Conservation (phyloP, 2,888 invertebrate genomes). For the Lepeophtheirus nordmannii region DNA sequence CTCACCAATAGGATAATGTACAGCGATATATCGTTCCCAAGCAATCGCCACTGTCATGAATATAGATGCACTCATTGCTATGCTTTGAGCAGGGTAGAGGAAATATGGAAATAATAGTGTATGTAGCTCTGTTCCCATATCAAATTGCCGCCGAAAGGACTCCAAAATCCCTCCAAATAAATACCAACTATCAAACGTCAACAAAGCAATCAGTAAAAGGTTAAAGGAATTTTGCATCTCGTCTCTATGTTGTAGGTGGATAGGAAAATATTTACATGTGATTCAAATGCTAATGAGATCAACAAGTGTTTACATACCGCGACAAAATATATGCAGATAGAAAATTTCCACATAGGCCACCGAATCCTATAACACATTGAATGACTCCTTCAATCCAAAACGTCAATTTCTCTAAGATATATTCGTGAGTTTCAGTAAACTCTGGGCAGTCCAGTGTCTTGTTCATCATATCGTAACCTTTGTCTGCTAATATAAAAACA, state of each 20-base stretch:
- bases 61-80: conserved; percentile 14
- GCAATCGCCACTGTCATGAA: conserved; percentile 19
- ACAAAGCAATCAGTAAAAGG: conserved; percentile 9
- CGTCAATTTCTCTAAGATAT: not conserved
- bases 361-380: conserved; percentile 9
- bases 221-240: conserved; percentile 20
- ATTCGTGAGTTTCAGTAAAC: conserved; percentile 2
- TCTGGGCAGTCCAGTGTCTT: conserved; percentile 8
- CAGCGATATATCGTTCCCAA: conserved; percentile 18
- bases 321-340: conserved; percentile 12
- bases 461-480: no score
- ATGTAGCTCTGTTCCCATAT: conserved; percentile 7
- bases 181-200: conserved; percentile 14
- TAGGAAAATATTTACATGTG: not conserved
- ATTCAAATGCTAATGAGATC: not conserved
- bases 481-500: no score
- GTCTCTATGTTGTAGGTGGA: no score
- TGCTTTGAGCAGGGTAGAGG: not conserved
- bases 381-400: conserved; percentile 20
- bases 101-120: conserved; percentile 14
- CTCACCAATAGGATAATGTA: conserved; percentile 21
- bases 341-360: conserved; percentile 13
- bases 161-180: conserved; percentile 15
- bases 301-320: not conserved
- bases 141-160: conserved; percentile 14